These are phyloP conservation scores for Nasonia giraulti DNA, from an alignment of 1,140 invertebrate genomes.

Conservation along the genomic window DNA sequence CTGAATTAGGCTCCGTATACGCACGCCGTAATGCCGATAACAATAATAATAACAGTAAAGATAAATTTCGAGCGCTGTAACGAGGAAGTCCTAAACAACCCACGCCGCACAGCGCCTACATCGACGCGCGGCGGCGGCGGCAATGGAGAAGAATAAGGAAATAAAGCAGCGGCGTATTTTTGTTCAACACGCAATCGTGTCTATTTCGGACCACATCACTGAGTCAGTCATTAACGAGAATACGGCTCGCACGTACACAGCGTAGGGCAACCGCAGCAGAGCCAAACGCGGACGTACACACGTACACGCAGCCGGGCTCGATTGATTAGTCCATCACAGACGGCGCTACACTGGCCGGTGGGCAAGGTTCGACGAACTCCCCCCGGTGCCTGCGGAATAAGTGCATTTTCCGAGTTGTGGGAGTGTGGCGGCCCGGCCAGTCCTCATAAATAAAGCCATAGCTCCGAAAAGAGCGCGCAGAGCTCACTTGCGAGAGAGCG, in stretches of 20 bases:
- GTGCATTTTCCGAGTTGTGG: conserved; percentile 19
- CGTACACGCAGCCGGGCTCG: neutral
- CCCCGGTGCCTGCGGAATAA: neutral
- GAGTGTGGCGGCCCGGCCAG: neutral
- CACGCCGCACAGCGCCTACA: neutral
- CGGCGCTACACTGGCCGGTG: neutral
- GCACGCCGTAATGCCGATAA: neutral
- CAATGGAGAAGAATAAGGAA: neutral
- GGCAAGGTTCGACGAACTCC: conserved; percentile 22
- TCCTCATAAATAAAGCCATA: conserved; percentile 2
- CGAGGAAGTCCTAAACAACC: neutral
- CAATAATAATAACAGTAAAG: neutral
- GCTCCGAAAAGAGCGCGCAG: neutral
- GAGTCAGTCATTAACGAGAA: conserved; percentile 24
- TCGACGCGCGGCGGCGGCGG: too few species aligned
- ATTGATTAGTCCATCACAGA: conserved; percentile 26
- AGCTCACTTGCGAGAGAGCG: neutral
- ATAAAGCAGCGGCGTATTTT: neutral
- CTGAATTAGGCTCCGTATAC: neutral
- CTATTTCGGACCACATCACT: neutral
- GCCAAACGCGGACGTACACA: neutral
- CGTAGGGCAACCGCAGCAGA: neutral
- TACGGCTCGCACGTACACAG: neutral
- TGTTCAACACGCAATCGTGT: neutral
- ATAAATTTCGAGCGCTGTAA: neutral